These are phyloP conservation scores for Aleadryas rufinucha DNA, from an alignment of 2,113 vertebrate species.

Conservation along the genomic window DNA sequence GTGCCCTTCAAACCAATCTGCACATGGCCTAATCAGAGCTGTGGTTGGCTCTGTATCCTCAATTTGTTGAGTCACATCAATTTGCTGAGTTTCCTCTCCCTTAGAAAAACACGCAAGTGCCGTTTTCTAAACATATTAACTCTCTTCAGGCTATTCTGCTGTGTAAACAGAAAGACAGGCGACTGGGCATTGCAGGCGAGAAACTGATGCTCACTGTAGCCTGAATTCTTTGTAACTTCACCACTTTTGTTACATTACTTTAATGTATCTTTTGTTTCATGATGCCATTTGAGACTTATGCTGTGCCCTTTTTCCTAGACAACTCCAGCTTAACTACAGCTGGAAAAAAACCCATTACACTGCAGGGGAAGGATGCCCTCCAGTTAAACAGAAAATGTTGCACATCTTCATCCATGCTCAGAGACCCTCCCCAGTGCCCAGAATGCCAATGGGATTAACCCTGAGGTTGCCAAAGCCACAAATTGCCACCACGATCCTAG, in stretches of 20 bases:
- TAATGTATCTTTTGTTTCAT: background rate
- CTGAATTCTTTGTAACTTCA: background rate
- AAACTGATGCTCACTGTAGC: background rate
- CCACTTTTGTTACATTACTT: background rate
- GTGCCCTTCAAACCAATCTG: background rate
- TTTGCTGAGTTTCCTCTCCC: conserved; percentile 45
- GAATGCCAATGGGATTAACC: background rate
- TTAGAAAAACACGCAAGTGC: background rate
- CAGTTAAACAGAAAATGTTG: background rate
- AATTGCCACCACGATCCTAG: background rate
- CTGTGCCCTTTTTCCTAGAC: background rate
- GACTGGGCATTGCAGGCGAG: background rate
- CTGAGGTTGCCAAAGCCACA: background rate
- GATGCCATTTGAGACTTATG: background rate
- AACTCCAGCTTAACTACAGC: background rate
- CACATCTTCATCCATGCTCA: background rate
- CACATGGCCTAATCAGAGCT: conserved; percentile 26
- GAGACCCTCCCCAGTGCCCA: background rate
- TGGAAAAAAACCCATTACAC: background rate
- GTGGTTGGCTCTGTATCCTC: conserved; percentile 7
- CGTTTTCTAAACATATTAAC: background rate
- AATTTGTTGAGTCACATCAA: conserved; percentile 59
- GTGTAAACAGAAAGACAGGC: conserved; percentile 35
- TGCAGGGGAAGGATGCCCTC: fast-evolving
- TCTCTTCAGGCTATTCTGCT: conserved; percentile 19